Percentiles rank a stretch among this genome's conserved stretches.
Conservation (phyloP, 1,140 invertebrate genomes). For the Bombyx mandarina region DNA sequence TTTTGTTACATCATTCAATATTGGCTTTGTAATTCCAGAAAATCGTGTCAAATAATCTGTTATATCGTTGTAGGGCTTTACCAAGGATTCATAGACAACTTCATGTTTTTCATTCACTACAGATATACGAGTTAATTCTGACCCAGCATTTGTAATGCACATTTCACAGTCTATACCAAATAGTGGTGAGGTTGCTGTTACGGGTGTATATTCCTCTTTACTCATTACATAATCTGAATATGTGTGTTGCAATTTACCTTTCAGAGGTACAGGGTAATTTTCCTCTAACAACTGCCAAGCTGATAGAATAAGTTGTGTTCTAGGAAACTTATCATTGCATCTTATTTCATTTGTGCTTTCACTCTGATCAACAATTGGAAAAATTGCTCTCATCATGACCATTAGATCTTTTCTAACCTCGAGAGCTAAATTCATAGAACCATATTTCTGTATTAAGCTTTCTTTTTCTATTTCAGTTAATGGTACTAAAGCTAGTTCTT, state of each 20-base stretch:
- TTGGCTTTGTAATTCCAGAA: slow-evolving; percentile 86
- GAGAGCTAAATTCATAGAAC: slow-evolving; percentile 77
- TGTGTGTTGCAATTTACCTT: slow-evolving; percentile 75
- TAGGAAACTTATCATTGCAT: slow-evolving; percentile 79
- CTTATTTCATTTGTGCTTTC: slow-evolving; percentile 17
- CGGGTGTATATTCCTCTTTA: slow-evolving; percentile 83
- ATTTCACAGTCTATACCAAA: slow-evolving; percentile 97
- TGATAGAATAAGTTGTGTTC: slow-evolving; percentile 85
- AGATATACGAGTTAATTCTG: slow-evolving; percentile 89
- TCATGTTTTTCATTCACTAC: slow-evolving; percentile 86
- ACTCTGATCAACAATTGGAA: slow-evolving; percentile 70
- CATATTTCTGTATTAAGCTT: slow-evolving; percentile 76
- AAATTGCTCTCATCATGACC: slow-evolving; percentile 76
- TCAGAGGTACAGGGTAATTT: slow-evolving; percentile 86
- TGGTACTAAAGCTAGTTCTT: slow-evolving; percentile 83
- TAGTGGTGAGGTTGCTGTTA: slow-evolving; percentile 86
- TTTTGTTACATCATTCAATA: slow-evolving; percentile 82
- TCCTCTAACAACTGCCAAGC: slow-evolving; percentile 89
- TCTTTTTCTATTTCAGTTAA: slow-evolving; percentile 78
- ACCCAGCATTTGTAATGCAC: slow-evolving; percentile 82
- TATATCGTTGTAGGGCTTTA: slow-evolving; percentile 88
- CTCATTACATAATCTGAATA: slow-evolving; percentile 80
- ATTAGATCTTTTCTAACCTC: slow-evolving; percentile 77
- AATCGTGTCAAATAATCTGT: slow-evolving; percentile 89
- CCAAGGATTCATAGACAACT: slow-evolving; percentile 86